Evolutionary conservation across 2,113 vertebrate genomes (phyloP), one percentile per base, ranked within the genome.

Genomic region (Pimephales promelas): DNA sequence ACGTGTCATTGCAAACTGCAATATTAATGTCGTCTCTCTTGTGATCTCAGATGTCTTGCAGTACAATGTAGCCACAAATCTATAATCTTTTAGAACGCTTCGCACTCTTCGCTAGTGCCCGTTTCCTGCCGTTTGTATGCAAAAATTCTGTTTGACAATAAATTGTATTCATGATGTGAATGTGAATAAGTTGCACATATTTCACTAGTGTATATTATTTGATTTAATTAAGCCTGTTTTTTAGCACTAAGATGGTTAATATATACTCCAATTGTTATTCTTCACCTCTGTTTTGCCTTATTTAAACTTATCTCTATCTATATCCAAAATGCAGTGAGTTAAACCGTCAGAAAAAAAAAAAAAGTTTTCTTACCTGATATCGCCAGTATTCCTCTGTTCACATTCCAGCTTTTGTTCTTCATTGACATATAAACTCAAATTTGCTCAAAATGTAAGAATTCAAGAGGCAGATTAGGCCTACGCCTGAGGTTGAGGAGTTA

Each of bases 1-100:
- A 78, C 1, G 26, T 74, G 66, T 79, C 40, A 81, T 84, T 64
- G 36, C 10, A 52, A 86, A 66, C 13, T 62, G 59, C 82, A 86
- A 75, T 81, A 79, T 83, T 18, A 68, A 10, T 76, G 31, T 77
- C 56, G 77, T 84, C 72, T 77, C 56, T 70, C 68, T 82, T 72
- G 72, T 86, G 61, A 78, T 73, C 81, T 64, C 43, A 80, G n/a
- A 87, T 70, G 84, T 86, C 84, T 84, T 88, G 82, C 78, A 82
- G 87, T 84, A 84, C 18, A 82, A 82, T 86, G 78, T 88, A 88
- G 87, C 87, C 84, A 86, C 56, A 22, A 68, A 24, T 86, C 76
- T 73, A 57, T 86, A 81, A 83, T 57, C 56, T 68, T 68, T 49
- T 82, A 79, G 77, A 88, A 81, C 24, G 70, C 73, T 86, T 88